Evolutionary conservation across 2,113 vertebrate genomes (phyloP).

Genomic region (Python bivittatus): DNA sequence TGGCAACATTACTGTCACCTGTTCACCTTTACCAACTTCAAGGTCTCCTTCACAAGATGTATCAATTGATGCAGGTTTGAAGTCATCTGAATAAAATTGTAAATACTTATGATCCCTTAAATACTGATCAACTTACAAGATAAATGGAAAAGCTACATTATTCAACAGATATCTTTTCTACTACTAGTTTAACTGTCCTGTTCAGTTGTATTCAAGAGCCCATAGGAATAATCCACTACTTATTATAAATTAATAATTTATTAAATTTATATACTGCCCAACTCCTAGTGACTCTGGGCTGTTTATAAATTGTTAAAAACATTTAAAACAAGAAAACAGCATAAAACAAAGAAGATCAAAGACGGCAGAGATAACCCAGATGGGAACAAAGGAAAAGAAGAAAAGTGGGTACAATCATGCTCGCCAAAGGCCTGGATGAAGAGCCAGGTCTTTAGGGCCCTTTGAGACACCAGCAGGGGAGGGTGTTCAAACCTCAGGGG

Average conservation of each 20-base stretch:
- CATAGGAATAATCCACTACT: background rate
- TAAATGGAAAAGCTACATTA: conserved; percentile 1
- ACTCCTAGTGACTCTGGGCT: background rate
- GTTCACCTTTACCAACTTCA: conserved; percentile 96
- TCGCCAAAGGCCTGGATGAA: background rate
- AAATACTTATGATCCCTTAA: conserved; percentile 47
- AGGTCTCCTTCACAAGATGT: conserved; percentile 93
- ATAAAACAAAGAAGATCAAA: background rate
- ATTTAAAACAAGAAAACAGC: background rate
- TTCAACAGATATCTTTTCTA: background rate
- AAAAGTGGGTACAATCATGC: background rate
- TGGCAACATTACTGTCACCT: conserved; percentile 96
- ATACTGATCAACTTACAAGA: conserved; percentile 2
- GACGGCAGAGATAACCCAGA: background rate
- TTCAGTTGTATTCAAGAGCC: background rate
- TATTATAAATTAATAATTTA: background rate
- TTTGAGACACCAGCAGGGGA: background rate
- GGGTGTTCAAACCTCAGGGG: background rate
- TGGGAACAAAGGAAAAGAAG: background rate
- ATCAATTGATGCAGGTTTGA: conserved; percentile 98
- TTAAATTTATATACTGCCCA: background rate
- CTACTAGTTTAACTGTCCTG: background rate
- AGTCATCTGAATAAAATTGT: conserved; percentile 85
- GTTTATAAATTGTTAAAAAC: background rate
- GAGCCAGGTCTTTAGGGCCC: background rate